Percentiles rank a stretch among this genome's conserved stretches.
These are phyloP conservation scores for Isaurus tuberculatus DNA, from an alignment of 92 coral and sea anemone species.

Conservation along the genomic window DNA sequence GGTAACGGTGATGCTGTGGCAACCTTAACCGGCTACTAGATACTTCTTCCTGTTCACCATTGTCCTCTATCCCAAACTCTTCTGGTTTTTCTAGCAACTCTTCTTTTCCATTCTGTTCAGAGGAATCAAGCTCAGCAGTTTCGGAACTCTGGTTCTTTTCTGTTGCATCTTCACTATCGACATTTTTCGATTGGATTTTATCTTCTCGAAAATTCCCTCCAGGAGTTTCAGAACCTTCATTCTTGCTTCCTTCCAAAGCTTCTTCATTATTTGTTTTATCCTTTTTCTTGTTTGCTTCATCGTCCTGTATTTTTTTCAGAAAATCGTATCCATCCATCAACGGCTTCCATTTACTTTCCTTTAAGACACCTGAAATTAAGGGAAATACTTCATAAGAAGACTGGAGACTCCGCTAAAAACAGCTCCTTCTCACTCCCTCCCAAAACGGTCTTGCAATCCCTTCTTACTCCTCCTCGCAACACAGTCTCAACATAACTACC, in stretches of 20 bases:
- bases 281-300: slow-evolving; percentile 64
- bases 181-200: slow-evolving; percentile 18
- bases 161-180: background rate
- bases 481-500: too few species aligned
- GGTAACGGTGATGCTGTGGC: slow-evolving; percentile 36
- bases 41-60: slow-evolving; percentile 20
- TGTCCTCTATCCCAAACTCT: background rate
- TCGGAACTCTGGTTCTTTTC: background rate
- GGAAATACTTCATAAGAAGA: background rate
- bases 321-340: slow-evolving; percentile 93
- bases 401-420: too few species aligned
- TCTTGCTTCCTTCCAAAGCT: background rate
- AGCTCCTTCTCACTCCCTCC: too few species aligned
- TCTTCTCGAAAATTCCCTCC: slow-evolving; percentile 10
- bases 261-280: slow-evolving; percentile 21
- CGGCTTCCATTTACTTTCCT: slow-evolving; percentile 82
- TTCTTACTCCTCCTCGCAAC: too few species aligned
- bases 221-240: background rate
- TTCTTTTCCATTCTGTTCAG: slow-evolving; percentile 1
- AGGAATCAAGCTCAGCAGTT: background rate
- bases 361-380: slow-evolving; percentile 63
- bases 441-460: too few species aligned
- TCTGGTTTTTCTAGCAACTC: slow-evolving; percentile 15
- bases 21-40: slow-evolving; percentile 19
- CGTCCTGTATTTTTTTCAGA: slow-evolving; percentile 76